Evolutionary conservation across 2,797 vertebrate genomes (phyloP), one percentile per base, ranked within the genome.

Genomic region (Sciaenops ocellatus): DNA sequence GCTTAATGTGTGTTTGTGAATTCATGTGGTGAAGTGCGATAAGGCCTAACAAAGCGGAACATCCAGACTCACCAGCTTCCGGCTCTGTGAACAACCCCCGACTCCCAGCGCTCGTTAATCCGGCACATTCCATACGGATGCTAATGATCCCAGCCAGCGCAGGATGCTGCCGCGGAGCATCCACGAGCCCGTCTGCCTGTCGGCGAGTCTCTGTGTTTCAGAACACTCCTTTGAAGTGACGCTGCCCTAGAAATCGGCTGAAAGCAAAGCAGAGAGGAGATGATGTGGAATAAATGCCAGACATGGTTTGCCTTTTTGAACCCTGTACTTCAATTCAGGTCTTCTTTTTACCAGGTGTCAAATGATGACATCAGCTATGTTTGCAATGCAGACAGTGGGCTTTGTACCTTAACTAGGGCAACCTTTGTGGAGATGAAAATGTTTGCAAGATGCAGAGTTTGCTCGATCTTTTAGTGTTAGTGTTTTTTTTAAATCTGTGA

Each of bases 151-250:
- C 20, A 52, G 46, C 48, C 73, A 52, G 46, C 2, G 5, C 47
- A 42, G 69, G 67, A 75, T 59, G 65, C 71, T 41, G 48, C 66
- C 8, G 15, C n/a, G 1, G 44, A 48, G n/a, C 30, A 28, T 48
- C 56, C 66, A 60, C 17, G 5, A 74, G 62, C 54, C 64, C 20
- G 16, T 47, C 57, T 55, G 41, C 56, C 24, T 10, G 34, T 2
- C 34, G 34, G 34, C 38, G 73, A 44, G 61, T 80, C 47, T 65
- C 68, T 17, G 46, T 41, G 38, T 79, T 84, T 67, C 26, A 61
- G 48, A 71, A 54, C 42, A 44, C 61, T 30, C 65, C 78, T 90
- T 86, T 89, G 72, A 89, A 87, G 89, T 81, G 62, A 22, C 3
- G 9, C 17, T 87, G 85, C 76, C 85, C 83, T 74, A 84, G 82